phyloP scores from a whole-genome alignment of 2,888 invertebrate genomes.

The Hypolimnas misippus region DNA sequence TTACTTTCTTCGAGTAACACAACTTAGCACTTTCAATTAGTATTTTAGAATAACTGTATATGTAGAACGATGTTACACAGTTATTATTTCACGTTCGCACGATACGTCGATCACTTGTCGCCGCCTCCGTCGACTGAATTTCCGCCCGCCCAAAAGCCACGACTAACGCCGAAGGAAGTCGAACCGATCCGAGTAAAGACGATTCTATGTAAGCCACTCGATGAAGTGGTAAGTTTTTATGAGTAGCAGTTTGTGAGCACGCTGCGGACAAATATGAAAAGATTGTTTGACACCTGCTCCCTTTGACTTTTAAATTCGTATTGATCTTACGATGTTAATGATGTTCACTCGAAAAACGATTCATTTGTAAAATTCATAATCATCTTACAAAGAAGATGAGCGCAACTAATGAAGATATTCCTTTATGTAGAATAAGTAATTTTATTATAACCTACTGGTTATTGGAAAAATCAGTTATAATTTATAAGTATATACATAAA shows the following conservation, averaged over 20 bases:
- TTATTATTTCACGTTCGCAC: constrained; percentile 41
- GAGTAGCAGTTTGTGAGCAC: constrained; percentile 72
- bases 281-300: constrained; percentile 72
- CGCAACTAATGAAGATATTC: too few relatives aligned
- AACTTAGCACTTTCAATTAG: constrained; percentile 43
- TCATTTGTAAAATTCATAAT: too few relatives aligned
- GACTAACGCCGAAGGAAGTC: constrained; percentile 54
- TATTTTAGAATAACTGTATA: constrained; percentile 52
- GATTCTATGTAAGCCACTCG: constrained; percentile 76
- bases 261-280: constrained; percentile 72
- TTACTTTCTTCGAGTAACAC: constrained; percentile 22
- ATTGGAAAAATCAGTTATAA: too few relatives aligned
- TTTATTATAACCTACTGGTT: too few relatives aligned
- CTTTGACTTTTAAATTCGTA: constrained; percentile 43
- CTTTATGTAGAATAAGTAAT: too few relatives aligned
- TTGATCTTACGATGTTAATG: background rate
- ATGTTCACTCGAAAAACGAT: background rate
- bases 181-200: constrained; percentile 51
- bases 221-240: constrained; percentile 83
- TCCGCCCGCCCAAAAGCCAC: constrained; percentile 68
- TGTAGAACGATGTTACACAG: constrained; percentile 65
- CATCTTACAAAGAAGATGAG: too few relatives aligned
- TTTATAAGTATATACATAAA: too few relatives aligned
- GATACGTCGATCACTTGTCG: constrained; percentile 55
- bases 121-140: constrained; percentile 65